Conservation (phyloP, 2,113 vertebrate species). For the Hippocampus zosterae region DNA sequence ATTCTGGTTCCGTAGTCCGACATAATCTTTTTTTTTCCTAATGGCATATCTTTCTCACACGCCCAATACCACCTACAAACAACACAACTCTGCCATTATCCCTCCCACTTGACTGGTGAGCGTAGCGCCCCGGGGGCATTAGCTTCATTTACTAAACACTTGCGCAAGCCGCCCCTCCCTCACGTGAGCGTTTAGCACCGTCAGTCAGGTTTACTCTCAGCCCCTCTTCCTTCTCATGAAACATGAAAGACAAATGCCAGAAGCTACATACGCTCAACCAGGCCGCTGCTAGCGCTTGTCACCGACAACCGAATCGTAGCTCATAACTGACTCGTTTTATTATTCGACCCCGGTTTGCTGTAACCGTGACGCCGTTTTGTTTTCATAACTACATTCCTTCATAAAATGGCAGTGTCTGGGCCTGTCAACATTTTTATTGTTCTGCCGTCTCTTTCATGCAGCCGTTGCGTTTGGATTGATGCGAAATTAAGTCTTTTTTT, state of each 20-base stretch:
- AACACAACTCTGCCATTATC: conserved; percentile 39
- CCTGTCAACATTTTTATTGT: conserved; percentile 26
- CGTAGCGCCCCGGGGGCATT: conserved; percentile 45
- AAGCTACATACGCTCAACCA: not conserved
- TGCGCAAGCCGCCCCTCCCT: conserved; percentile 38
- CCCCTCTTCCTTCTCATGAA: conserved; percentile 7
- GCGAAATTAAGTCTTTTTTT: not conserved
- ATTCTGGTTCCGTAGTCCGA: not conserved
- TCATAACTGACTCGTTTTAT: not conserved
- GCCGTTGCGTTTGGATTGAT: not conserved
- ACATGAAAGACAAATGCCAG: conserved; percentile 16
- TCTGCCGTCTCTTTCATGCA: conserved; percentile 11
- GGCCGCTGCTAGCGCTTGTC: not conserved
- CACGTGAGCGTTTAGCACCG: conserved; percentile 31
- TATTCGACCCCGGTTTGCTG: conserved; percentile 3
- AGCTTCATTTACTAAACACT: conserved; percentile 47
- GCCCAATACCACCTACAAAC: conserved; percentile 11
- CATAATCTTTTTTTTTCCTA: not conserved
- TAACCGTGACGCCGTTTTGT: conserved; percentile 2
- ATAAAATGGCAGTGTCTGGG: conserved; percentile 31
- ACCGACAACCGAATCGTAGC: conserved; percentile 5
- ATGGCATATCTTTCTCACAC: conserved; percentile 1
- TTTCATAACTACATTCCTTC: conserved; percentile 34
- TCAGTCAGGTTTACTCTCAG: conserved; percentile 18
- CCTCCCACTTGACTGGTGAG: conserved; percentile 45